Percentiles rank a stretch among this genome's conserved stretches.
Evolutionary conservation across 2,888 invertebrate genomes (phyloP).

Genomic region (Melanophora roralis): DNA sequence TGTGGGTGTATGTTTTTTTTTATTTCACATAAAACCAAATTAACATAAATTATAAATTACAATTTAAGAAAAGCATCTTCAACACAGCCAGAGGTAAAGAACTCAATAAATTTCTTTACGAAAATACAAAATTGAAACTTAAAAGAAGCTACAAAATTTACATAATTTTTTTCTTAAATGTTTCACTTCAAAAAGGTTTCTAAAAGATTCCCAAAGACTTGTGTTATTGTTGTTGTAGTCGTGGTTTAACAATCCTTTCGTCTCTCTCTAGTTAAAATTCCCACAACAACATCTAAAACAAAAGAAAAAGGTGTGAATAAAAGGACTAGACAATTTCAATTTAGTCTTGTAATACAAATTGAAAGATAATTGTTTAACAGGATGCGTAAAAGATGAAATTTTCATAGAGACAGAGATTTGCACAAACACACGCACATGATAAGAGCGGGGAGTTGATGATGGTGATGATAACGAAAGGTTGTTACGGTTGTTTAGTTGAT

Average conservation of each 20-base stretch:
- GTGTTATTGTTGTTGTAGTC: neutral
- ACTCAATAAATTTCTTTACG: neutral
- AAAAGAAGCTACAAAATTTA: constrained; percentile 31
- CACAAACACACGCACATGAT: neutral
- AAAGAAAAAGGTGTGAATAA: neutral
- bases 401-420: neutral
- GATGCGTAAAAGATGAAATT: constrained; percentile 36
- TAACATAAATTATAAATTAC: constrained; percentile 56
- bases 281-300: neutral
- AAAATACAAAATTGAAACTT: neutral
- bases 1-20: neutral
- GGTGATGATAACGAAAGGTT: neutral
- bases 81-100: neutral
- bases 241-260: constrained; percentile 23
- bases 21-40: constrained; percentile 35
- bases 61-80: constrained; percentile 5
- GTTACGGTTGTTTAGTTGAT: neutral
- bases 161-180: constrained; percentile 47
- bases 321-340: constrained; percentile 29
- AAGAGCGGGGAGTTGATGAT: neutral
- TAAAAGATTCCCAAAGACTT: neutral
- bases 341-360: constrained; percentile 54
- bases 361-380: constrained; percentile 54
- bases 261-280: neutral
- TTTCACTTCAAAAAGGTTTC: constrained; percentile 12